Conservation (phyloP, 2,888 invertebrate genomes). For the Xestia sexstrigata region DNA sequence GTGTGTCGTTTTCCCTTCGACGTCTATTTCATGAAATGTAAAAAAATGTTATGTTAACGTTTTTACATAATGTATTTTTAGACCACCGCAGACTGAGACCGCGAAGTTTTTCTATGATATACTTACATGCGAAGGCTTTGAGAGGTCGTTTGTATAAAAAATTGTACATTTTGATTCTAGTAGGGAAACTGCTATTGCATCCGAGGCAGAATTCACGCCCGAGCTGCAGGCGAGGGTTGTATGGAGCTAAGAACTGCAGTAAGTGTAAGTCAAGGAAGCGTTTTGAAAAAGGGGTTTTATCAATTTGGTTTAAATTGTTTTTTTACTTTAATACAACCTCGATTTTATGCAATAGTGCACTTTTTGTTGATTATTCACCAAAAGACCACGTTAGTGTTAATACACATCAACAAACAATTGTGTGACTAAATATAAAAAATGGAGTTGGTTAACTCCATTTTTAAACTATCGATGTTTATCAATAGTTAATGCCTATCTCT, state of each 20-base stretch:
- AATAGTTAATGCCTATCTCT: not conserved
- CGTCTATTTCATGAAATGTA: too few species aligned
- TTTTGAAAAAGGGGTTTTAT: not conserved
- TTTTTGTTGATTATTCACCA: too few species aligned
- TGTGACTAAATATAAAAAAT: not conserved
- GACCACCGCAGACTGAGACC: constrained; percentile 6
- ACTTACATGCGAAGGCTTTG: not conserved
- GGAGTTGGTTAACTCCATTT: not conserved
- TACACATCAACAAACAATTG: not conserved
- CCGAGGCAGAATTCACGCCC: not conserved
- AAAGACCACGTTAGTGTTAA: not conserved
- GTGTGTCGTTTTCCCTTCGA: not conserved
- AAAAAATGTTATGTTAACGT: too few species aligned
- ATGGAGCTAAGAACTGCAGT: not conserved
- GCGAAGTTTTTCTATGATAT: constrained; percentile 15
- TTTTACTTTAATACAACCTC: not conserved
- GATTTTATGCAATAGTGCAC: not conserved
- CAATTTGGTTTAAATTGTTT: not conserved
- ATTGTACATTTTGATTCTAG: too few species aligned
- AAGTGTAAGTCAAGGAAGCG: too few species aligned
- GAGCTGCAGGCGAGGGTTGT: not conserved
- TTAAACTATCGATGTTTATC: not conserved
- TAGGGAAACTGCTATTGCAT: not conserved
- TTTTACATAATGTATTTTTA: constrained; percentile 40
- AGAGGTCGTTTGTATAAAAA: not conserved